A percentile compares a stretch with the other conserved stretches of the same genome.
phyloP scores from a whole-genome alignment of 2,113 vertebrate species.

The Sprattus sprattus region DNA sequence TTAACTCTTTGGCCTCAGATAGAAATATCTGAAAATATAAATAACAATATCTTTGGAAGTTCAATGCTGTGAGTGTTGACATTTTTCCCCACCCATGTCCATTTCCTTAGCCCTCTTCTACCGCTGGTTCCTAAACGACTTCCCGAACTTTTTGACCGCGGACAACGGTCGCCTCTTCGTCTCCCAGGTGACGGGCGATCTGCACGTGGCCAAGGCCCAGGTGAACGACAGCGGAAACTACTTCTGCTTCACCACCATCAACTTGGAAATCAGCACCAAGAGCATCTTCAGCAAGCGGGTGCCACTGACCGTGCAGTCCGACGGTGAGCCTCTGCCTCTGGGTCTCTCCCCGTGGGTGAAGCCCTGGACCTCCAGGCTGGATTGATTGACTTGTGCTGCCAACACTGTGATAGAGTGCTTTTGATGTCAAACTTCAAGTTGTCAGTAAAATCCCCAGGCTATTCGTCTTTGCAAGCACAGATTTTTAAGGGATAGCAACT shows the following conservation, averaged over 20 bases:
- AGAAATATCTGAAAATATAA: not conserved
- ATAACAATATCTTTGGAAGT: not conserved
- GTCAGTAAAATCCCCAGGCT: not conserved
- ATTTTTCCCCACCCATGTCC: not conserved
- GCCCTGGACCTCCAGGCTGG: not conserved
- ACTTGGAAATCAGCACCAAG: conserved; percentile 91
- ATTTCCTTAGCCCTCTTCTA: conserved; percentile 81
- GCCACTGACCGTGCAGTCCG: conserved; percentile 80
- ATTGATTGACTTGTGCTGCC: not conserved
- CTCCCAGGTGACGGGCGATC: conserved; percentile 91
- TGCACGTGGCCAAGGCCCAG: conserved; percentile 88
- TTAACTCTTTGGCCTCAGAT: not conserved
- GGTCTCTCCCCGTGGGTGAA: not conserved
- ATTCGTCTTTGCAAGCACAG: not conserved
- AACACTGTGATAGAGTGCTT: not conserved
- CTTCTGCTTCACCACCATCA: conserved; percentile 92
- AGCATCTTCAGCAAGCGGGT: conserved; percentile 93
- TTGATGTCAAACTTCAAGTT: not conserved
- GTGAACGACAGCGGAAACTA: conserved; percentile 86
- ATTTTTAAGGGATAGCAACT: not conserved
- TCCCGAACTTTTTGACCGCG: conserved; percentile 86
- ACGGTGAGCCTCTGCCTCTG: conserved; percentile 72
- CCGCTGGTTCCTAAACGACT: conserved; percentile 92
- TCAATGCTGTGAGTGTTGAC: not conserved
- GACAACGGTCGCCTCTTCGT: conserved; percentile 84